Percentiles rank a stretch among this genome's conserved stretches.
Conservation (phyloP, 2,888 invertebrate genomes). For the Synanthedon formicaeformis region DNA sequence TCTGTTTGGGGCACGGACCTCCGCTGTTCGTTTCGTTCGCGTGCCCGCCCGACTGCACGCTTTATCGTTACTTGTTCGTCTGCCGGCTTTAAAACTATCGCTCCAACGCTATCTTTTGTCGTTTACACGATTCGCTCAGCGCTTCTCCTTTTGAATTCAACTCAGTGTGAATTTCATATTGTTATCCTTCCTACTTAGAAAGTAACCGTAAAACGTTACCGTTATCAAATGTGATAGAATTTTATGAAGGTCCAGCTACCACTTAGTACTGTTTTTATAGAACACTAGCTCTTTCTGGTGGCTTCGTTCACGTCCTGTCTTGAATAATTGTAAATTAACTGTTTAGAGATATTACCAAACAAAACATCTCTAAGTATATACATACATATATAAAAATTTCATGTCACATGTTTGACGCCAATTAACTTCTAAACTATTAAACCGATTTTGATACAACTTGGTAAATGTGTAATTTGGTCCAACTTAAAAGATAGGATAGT, state of each 20-base stretch:
- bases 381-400: too few species aligned
- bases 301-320: too few species aligned
- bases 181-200: background rate
- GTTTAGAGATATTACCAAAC: too few species aligned
- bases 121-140: conserved; percentile 3
- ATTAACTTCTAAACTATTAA: too few species aligned
- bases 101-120: conserved; percentile 9
- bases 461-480: too few species aligned
- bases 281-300: too few species aligned
- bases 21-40: background rate
- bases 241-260: background rate
- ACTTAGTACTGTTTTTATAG: too few species aligned
- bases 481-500: too few species aligned
- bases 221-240: background rate
- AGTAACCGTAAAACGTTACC: background rate
- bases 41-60: background rate
- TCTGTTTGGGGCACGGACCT: background rate
- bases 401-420: too few species aligned
- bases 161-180: background rate
- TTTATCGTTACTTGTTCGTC: background rate
- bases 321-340: too few species aligned
- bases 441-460: too few species aligned
- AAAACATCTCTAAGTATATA: too few species aligned
- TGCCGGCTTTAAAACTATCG: conserved; percentile 8
- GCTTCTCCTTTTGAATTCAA: background rate